Base-by-base conservation (phyloP, 2,888 invertebrate species). In the Acrobasis suavella region DNA sequence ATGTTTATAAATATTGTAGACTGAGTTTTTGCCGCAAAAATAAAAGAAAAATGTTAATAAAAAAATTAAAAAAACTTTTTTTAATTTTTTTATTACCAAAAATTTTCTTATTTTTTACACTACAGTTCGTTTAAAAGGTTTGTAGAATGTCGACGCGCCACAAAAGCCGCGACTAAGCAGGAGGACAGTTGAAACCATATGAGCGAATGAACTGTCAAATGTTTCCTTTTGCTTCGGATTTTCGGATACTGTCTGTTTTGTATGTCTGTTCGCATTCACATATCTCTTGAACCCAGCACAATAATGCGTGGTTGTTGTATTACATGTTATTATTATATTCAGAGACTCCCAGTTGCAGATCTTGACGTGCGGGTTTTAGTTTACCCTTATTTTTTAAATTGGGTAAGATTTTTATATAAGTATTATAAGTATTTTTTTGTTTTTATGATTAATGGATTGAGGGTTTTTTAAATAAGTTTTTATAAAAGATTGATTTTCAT, bases 251-350 rank as follows among this genome's bases (percentile, higher is more conserved):
- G 42, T 12, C 14, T n/a, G 12, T 12, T 46, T 6, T 46, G 46
- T 46, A 10, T 58, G 46, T 59, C 14, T 37, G 58, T 58, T 32
- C 15, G 46, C 22, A 2, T 32, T 32, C 55, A 60, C 60, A 38
- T 60, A 64, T 55, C 55, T 50, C 63, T 22, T 55, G 17, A 54
- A 62, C 16, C 52, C 17, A 22, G 60, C 49, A 49, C 51, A 52
- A 52, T 37, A 50, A 17, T 54, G 37, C 52, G 46, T 50, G 22
- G 52, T 50, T 60, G 46, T 39, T 15, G 42, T n/a, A 8, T 58
- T 42, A 37, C 8, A 39, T 56, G 56, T 37, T 46, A 16, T 58
- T 16, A 49, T 58, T 46, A 14, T n/a, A 32, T 12, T 46, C 3
- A 0, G 38, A 54, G n/a, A 16, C 9, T 15, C 9, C 1, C 9